A percentile compares a stretch with the other conserved stretches of the same genome.
Evolutionary conservation across 1,140 invertebrate species (phyloP).

Genomic region (Galleria mellonella): DNA sequence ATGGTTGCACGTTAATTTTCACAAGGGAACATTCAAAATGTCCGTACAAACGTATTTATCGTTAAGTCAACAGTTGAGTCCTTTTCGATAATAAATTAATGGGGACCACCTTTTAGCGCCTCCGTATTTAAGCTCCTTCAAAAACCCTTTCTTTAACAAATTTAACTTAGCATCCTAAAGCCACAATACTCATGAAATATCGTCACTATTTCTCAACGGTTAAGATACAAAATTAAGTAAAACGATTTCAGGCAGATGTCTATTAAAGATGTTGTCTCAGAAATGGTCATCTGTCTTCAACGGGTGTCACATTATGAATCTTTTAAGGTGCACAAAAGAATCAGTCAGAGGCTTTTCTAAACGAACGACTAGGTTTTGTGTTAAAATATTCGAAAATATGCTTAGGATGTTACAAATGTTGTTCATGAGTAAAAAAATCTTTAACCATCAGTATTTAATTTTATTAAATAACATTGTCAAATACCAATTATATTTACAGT

Average conservation of each 20-base stretch:
- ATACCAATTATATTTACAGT: no score
- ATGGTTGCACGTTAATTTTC: neutral
- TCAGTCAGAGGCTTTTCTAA: slow-evolving; percentile 28
- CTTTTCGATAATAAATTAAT: slow-evolving; percentile 29
- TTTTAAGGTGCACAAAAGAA: slow-evolving; percentile 43
- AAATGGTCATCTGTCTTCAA: slow-evolving; percentile 57
- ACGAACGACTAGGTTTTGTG: slow-evolving; percentile 2
- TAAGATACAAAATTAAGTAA: no score
- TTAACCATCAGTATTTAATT: no score
- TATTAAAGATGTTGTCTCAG: neutral
- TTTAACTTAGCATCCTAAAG: no score
- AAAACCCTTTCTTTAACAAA: slow-evolving; percentile 24
- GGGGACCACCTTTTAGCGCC: slow-evolving; percentile 58
- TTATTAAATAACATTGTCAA: no score
- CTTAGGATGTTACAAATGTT: no score
- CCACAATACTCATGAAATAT: no score
- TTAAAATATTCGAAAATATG: no score
- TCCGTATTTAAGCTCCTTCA: slow-evolving; percentile 48
- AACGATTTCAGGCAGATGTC: no score
- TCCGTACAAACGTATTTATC: slow-evolving; percentile 30
- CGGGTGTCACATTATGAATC: slow-evolving; percentile 54
- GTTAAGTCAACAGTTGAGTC: slow-evolving; percentile 24
- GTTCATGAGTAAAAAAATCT: no score
- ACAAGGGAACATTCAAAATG: slow-evolving; percentile 2
- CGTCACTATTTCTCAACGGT: no score